A percentile compares a stretch with the other conserved stretches of the same genome.
These are phyloP conservation scores for Apoda limacodes DNA, from an alignment of 2,888 invertebrate species.

Conservation along the genomic window DNA sequence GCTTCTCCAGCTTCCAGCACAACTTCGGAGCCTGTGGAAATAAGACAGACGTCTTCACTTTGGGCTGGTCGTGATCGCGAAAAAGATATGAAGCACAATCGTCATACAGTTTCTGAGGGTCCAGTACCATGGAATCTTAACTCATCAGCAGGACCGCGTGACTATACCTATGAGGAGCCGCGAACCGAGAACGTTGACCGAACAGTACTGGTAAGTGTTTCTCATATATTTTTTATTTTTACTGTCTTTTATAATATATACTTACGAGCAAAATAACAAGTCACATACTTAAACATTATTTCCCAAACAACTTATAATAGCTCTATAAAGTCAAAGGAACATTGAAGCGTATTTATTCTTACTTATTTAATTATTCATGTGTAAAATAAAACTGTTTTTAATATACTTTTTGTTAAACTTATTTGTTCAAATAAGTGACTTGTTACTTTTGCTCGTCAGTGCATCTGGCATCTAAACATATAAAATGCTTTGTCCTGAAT, in stretches of 20 bases:
- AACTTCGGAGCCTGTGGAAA: constrained; percentile 48
- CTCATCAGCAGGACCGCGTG: constrained; percentile 39
- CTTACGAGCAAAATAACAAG: no score
- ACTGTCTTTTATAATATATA: not conserved
- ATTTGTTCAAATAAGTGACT: no score
- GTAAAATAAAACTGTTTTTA: no score
- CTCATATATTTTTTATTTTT: constrained; percentile 10
- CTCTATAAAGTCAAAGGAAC: no score
- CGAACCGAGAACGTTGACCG: constrained; percentile 51
- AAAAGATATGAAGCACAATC: constrained; percentile 35
- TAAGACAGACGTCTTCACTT: constrained; percentile 43
- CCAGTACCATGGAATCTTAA: constrained; percentile 54
- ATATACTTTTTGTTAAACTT: no score
- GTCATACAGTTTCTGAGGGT: constrained; percentile 48
- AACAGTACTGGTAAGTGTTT: constrained; percentile 62
- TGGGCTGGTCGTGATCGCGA: constrained; percentile 33
- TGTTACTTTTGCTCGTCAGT: no score
- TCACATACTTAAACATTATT: no score
- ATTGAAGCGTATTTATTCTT: no score
- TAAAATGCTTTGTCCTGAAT: no score
- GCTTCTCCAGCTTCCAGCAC: constrained; percentile 40
- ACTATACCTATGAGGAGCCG: constrained; percentile 56
- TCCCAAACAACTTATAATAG: no score
- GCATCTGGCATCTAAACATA: no score
- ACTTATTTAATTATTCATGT: no score